Evolutionary conservation across 1,140 invertebrate species (phyloP).

Genomic region (Drosophila oshimai): DNA sequence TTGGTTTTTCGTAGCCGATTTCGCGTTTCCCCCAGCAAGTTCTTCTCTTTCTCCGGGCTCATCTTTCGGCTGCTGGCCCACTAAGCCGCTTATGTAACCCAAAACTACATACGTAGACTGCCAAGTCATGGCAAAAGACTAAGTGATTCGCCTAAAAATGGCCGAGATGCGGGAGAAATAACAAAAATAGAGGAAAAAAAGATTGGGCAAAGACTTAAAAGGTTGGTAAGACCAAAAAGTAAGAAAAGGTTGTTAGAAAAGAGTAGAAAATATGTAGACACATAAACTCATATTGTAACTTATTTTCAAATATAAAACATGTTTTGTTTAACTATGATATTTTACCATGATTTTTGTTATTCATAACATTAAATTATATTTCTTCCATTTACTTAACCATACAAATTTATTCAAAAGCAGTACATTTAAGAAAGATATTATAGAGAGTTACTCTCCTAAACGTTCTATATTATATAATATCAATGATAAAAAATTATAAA

Average conservation of each 20-base stretch:
- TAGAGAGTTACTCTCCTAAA: no score
- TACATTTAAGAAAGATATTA: no score
- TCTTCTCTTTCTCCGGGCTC: neutral
- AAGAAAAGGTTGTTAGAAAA: neutral
- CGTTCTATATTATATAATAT: no score
- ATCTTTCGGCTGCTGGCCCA: slow-evolving; percentile 1
- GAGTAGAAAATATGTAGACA: no score
- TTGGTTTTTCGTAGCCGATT: slow-evolving; percentile 13
- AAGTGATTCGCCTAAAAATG: slow-evolving; percentile 11
- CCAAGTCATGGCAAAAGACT: slow-evolving; percentile 22
- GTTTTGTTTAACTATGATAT: no score
- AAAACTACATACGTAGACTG: neutral
- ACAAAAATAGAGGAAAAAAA: neutral
- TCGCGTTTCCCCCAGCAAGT: neutral
- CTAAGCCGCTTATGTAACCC: slow-evolving; percentile 38
- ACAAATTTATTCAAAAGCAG: no score
- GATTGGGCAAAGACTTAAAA: neutral
- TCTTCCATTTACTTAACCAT: no score
- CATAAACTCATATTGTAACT: neutral
- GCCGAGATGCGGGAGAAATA: neutral
- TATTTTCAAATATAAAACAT: no score
- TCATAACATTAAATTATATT: no score
- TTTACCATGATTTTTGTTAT: no score
- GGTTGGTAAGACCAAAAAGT: neutral
- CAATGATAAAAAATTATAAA: no score